Percentiles rank a stretch among this genome's conserved stretches.
Conservation (phyloP, 2,888 invertebrate genomes). For the Pheosia tremula region DNA sequence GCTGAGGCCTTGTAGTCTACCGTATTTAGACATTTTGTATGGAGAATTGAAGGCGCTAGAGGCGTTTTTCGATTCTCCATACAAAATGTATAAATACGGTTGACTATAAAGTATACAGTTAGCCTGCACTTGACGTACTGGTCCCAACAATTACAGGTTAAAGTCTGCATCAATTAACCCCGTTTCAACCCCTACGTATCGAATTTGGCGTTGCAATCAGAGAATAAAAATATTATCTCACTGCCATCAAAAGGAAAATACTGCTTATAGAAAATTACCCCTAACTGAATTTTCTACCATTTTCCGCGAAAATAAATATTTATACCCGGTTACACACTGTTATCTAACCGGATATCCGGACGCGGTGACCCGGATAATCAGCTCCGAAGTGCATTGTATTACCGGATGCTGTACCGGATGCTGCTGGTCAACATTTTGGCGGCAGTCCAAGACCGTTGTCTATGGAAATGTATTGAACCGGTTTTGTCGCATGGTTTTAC, state of each 20-base stretch:
- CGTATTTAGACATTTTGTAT: too few species aligned
- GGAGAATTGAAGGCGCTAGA: too few species aligned
- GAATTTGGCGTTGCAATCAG: not conserved
- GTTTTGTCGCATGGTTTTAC: not conserved
- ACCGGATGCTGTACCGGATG: constrained; percentile 31
- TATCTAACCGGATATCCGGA: constrained; percentile 43
- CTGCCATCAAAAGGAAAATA: not conserved
- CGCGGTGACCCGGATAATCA: constrained; percentile 57
- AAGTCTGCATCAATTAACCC: not conserved
- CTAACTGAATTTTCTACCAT: not conserved
- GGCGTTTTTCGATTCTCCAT: too few species aligned
- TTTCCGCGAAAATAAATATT: not conserved
- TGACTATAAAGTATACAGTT: too few species aligned
- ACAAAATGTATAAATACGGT: too few species aligned
- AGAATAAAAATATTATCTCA: not conserved
- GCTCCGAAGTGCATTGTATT: constrained; percentile 51
- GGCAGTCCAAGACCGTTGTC: constrained; percentile 29
- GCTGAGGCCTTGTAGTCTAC: too few species aligned
- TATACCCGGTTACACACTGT: constrained; percentile 13
- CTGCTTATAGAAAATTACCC: not conserved
- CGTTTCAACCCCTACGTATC: not conserved
- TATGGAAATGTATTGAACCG: constrained; percentile 4
- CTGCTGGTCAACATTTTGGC: constrained; percentile 35
- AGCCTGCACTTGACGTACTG: too few species aligned
- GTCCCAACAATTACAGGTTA: not conserved